These are phyloP conservation scores for Ornithoptera priamus DNA, from an alignment of 2,888 invertebrate species.

Conservation along the genomic window DNA sequence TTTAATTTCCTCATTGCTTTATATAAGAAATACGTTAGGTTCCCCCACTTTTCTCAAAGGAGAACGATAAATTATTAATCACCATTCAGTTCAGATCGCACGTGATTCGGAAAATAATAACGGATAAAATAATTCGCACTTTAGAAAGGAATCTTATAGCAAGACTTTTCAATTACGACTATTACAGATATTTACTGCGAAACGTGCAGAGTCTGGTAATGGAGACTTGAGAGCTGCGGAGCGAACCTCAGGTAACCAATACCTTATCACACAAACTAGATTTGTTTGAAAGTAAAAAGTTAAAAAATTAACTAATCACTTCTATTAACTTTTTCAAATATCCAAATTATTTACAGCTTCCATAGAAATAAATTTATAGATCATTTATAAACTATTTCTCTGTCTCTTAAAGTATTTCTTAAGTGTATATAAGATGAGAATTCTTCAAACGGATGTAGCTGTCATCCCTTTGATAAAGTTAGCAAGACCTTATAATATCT, in stretches of 20 bases:
- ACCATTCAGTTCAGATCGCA: neutral
- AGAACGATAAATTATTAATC: neutral
- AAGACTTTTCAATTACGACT: slow-evolving; percentile 18
- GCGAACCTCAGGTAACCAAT: neutral
- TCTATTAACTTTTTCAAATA: neutral
- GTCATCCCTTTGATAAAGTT: no score
- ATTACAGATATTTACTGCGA: slow-evolving; percentile 15
- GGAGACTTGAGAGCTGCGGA: neutral
- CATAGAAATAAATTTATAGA: no score
- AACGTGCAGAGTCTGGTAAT: slow-evolving; percentile 12
- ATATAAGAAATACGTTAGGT: no score
- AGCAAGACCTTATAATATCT: no score
- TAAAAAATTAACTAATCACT: neutral
- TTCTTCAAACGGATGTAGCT: no score
- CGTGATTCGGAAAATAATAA: neutral
- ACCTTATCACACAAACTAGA: neutral
- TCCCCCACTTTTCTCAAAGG: neutral
- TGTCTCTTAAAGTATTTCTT: no score
- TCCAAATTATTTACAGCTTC: no score
- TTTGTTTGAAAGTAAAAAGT: neutral
- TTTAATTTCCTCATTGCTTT: no score
- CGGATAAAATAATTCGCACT: neutral
- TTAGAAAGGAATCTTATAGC: slow-evolving; percentile 2
- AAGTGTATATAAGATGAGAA: no score
- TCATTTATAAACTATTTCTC: no score